Evolutionary conservation across 30 jellyfish, hydroid and myxozoan species (phyloP), one percentile per base, ranked within the genome.

Genomic region (Turritopsis rubra): DNA sequence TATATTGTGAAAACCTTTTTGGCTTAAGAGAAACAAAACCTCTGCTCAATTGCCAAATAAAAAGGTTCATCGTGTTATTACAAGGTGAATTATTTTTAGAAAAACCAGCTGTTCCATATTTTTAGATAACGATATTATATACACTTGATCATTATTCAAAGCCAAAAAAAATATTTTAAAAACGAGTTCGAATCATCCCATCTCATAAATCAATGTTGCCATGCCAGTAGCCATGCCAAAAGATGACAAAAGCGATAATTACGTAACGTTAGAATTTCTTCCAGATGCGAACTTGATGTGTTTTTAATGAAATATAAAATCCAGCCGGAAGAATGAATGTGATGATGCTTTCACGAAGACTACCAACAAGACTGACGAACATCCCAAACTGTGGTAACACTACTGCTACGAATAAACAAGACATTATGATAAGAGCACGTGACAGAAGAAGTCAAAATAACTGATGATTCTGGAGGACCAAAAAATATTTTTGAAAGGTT

Each of bases 301-400:
- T 54, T 28, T 41, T 52, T 54, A 90, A 65, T 29, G 21, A 82
- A 71, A 85, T 20, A 65, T 90, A 86, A 72, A 86, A 81, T 3
- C 77, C 19, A 30, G 95, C 89, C 31, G 97, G 97, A n/a, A 86
- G 66, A 1, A 90, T 79, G 72, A 90, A 84, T 72, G 89, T 17
- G 52, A 90, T 74, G 1, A 90, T 65, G 66, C 91, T 86, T 24
- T 96, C 97, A 1, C 97, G 89, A 27, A 90, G 81, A 74, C 95
- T 90, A 16, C 97, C 97, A 73, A 90, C 86, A 25, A 90, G 75
- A 70, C 97, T 86, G 80, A 90, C 95, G 29, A 87, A 65, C 25
- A 90, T 52, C 26, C 97, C 93, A 90, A 90, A 90, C 41, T 86
- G 93, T 28, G 97, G 95, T n/a, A 90, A 79, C 65, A 85, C 53